phyloP scores from a whole-genome alignment of 2,113 vertebrate genomes.

The Xiphophorus maculatus region DNA sequence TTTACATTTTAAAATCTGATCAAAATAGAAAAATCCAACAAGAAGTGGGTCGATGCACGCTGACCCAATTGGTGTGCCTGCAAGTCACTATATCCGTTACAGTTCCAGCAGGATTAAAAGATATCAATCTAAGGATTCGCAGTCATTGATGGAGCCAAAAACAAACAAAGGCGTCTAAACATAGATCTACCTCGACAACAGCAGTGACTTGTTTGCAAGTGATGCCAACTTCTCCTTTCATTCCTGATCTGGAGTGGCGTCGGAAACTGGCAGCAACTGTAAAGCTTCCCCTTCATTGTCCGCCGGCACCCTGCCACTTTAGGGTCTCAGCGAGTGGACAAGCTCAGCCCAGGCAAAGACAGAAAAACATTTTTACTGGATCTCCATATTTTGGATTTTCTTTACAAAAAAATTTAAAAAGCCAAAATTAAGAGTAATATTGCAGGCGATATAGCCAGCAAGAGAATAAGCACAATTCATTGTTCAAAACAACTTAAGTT shows the following conservation, averaged over 20 bases:
- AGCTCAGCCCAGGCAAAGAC: constrained; percentile 13
- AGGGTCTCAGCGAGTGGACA: constrained; percentile 48
- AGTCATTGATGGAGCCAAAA: background rate
- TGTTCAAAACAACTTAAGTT: background rate
- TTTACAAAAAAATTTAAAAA: too few species aligned
- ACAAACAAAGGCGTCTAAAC: background rate
- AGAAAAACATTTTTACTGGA: background rate
- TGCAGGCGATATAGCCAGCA: background rate
- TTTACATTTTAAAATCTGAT: background rate
- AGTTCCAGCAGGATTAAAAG: constrained; percentile 14
- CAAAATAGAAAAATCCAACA: constrained; percentile 19
- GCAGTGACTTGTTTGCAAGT: constrained; percentile 35
- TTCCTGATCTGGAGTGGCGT: constrained; percentile 66
- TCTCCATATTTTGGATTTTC: constrained; percentile 7
- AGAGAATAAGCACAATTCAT: background rate
- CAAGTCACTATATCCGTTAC: background rate
- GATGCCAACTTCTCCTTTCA: constrained; percentile 53
- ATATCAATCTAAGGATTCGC: constrained; percentile 24
- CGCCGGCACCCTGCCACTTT: constrained; percentile 52
- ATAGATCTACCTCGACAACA: constrained; percentile 45
- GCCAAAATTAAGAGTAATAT: too few species aligned
- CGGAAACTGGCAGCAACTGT: constrained; percentile 64
- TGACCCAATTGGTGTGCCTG: constrained; percentile 14
- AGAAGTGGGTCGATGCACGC: constrained; percentile 52
- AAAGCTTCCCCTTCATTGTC: constrained; percentile 63